Conservation (phyloP, 1,140 invertebrate species). For the Liolophura sinensis region DNA sequence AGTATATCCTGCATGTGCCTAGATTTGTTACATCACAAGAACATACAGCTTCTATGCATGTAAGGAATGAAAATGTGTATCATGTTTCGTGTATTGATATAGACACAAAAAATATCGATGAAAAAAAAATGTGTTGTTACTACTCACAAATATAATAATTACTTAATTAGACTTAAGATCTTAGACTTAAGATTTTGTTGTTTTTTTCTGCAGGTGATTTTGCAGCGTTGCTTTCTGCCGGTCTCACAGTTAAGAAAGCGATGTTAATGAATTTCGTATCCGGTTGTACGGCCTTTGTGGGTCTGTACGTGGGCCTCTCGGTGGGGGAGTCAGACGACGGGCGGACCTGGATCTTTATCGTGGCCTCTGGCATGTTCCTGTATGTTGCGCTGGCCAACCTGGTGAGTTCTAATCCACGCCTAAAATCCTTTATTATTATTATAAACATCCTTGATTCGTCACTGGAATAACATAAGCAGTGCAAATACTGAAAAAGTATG, state of each 20-base stretch:
- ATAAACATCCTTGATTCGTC: neutral
- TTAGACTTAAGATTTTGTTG: too few relatives aligned
- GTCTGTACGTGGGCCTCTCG: slow-evolving; percentile 64
- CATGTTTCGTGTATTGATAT: too few relatives aligned
- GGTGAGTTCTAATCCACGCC: slow-evolving; percentile 49
- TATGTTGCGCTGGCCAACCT: slow-evolving; percentile 67
- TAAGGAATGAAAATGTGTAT: too few relatives aligned
- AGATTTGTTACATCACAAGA: too few relatives aligned
- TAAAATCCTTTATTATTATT: too few relatives aligned
- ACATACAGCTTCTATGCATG: too few relatives aligned
- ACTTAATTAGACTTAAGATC: neutral
- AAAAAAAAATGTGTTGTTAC: too few relatives aligned
- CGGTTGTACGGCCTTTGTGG: slow-evolving; percentile 68
- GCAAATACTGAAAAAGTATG: neutral
- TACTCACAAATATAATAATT: too few relatives aligned
- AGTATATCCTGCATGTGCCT: too few relatives aligned
- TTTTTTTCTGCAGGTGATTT: slow-evolving; percentile 73
- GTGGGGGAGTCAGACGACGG: slow-evolving; percentile 28
- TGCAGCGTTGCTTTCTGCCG: slow-evolving; percentile 86
- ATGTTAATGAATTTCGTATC: slow-evolving; percentile 69
- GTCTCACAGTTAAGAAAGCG: slow-evolving; percentile 68
- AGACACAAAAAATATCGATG: too few relatives aligned
- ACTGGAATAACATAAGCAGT: neutral
- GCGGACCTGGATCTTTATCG: slow-evolving; percentile 62
- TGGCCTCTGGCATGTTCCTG: slow-evolving; percentile 67